Base-by-base conservation (phyloP, 2,797 vertebrate genomes). In the Melopsittacus undulatus region DNA sequence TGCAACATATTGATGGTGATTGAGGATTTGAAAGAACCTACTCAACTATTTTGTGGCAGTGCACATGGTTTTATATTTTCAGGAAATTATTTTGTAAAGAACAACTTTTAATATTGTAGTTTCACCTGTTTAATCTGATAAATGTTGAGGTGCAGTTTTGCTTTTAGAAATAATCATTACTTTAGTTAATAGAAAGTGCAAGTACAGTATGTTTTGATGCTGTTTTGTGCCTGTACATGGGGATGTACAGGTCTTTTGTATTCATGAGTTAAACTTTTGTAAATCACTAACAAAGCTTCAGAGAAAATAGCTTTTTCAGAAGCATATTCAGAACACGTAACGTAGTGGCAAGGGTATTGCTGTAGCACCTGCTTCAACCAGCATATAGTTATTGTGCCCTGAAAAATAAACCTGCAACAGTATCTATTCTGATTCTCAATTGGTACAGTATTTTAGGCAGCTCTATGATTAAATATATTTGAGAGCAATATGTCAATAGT, bases 31-130 rank as follows among this genome's bases (percentile, higher is more conserved):
- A 94, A 97, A 97, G 96, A 98, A 97, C 96, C 93, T 97, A 92
- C 94, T 98, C 95, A 89, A 94, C 96, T 98, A 95, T 98, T 98
- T 98, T 98, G 98, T 97, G 97, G 98, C 97, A 97, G 98, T 97
- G 97, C 97, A 97, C 97, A 97, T 98, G 97, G 97, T 98, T 98
- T 98, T 98, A 94, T 98, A 98, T 98, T 97, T 98, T 98, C 96
- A 97, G 97, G 96, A 98, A 97, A 97, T 98, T 97, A 97, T 98
- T 98, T 98, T 98, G 97, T 98, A 98, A 97, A 97, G 97, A 97
- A 94, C 97, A 97, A 98, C 97, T 98, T 98, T 98, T 98, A 98
- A 97, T 98, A 98, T 95, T 96, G 92, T 98, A 97, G 95, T 98
- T 98, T 98, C 96, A 95, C 96, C 95, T 94, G 95, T 97, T 97